Evolutionary conservation across 2,888 invertebrate species (phyloP), one percentile per base, ranked within the genome.

Genomic region (Scaptomyza parva): DNA sequence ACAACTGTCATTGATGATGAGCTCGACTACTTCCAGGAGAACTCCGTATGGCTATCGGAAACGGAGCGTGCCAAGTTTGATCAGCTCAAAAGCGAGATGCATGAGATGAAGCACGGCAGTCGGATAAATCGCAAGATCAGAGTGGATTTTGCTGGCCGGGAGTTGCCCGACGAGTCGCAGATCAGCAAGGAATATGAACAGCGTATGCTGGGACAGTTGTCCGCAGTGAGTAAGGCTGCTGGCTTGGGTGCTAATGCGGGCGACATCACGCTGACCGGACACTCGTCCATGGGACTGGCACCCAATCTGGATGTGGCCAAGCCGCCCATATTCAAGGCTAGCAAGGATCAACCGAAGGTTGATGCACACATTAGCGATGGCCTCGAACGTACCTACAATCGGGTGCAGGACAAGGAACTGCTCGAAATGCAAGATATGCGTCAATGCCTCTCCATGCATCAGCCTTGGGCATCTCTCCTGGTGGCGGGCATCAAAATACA

Each of bases 401-500:
- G 94, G 2, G 93, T 96, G 12, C 97, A 97, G 89, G 97, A 97
- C 89, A 93, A 94, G 41, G 95, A 95, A 89, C 92, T 96, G 52
- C 94, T 95, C 85, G 96, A 96, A 92, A 96, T 97, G 95, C 93
- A 94, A 43, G 98, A 98, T 91, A 93, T 95, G 77, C 98, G 98
- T 1, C 93, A 95, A 79, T 99, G 98, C 90, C 92, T 99, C 12
- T 97, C 97, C 80, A 95, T 99, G 96, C 98, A 98, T 92, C 99
- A 99, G 89, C 99, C 99, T 0, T 98, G 97, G 95, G 99, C 99
- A 0, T 97, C 97, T 0, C 93, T 99, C 30, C 93, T 99, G 0
- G 94, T 98, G 0, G 94, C 95, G n/a, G 99, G 98, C 52, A 97
- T 99, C 76, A 99, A 99, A 93, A 97, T 96, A 41, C 97, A 98